These are phyloP conservation scores for Formica selysi DNA, from an alignment of 1,140 invertebrate genomes.

Conservation along the genomic window DNA sequence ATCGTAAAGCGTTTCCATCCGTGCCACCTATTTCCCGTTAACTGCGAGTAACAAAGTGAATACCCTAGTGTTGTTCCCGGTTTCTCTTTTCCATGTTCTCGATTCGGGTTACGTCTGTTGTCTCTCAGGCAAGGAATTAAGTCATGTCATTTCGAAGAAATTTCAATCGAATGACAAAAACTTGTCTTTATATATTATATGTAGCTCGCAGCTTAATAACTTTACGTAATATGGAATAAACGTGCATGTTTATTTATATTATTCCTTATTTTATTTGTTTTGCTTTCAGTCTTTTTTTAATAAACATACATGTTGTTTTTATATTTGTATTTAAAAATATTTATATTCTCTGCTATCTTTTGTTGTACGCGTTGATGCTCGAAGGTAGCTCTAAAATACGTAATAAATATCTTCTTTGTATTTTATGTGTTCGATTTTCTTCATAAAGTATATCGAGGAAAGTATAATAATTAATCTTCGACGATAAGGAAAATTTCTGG, in stretches of 20 bases:
- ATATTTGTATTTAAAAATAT: background rate
- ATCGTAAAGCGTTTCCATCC: constrained; percentile 61
- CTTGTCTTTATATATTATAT: background rate
- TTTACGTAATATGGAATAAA: background rate
- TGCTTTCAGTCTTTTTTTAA: background rate
- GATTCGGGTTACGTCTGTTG: constrained; percentile 31
- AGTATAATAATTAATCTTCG: constrained; percentile 1
- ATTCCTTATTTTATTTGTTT: background rate
- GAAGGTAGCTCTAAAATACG: background rate
- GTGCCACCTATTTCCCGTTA: constrained; percentile 57
- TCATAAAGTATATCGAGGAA: background rate
- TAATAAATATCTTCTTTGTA: background rate
- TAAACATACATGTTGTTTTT: background rate
- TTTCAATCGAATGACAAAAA: constrained; percentile 41
- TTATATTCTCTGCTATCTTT: background rate
- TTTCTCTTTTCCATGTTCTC: constrained; percentile 47
- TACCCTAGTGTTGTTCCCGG: constrained; percentile 9
- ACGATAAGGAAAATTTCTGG: constrained; percentile 4
- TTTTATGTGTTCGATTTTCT: background rate
- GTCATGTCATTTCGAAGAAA: constrained; percentile 44
- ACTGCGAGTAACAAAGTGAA: constrained; percentile 66
- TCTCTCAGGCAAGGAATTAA: constrained; percentile 23
- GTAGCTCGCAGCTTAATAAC: background rate
- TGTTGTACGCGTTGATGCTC: background rate
- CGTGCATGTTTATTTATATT: background rate